phyloP scores from a whole-genome alignment of 2,113 vertebrate species.

The Menidia beryllina region DNA sequence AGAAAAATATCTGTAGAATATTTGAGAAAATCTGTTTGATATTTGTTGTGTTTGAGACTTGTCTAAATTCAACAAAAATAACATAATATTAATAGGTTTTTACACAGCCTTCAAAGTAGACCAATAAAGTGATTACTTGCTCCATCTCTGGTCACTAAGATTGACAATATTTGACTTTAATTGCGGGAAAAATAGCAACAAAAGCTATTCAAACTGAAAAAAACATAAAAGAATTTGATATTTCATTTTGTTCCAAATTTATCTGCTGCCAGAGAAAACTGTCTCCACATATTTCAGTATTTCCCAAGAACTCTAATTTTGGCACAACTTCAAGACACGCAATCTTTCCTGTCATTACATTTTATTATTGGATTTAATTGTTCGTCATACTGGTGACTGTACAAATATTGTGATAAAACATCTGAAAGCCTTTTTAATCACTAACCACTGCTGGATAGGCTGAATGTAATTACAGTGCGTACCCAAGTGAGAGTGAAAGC shows the following conservation, averaged over 20 bases:
- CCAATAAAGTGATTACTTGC: not conserved
- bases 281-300: conserved; percentile 42
- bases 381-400: conserved; percentile 53
- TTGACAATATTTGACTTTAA: conserved; percentile 1
- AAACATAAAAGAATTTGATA: conserved; percentile 8
- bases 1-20: not conserved
- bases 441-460: conserved; percentile 36
- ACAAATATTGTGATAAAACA: conserved; percentile 68
- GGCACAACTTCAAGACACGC: conserved; percentile 33
- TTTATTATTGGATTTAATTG: conserved; percentile 67
- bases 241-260: conserved; percentile 45
- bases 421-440: conserved; percentile 72
- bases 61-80: no score
- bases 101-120: not conserved
- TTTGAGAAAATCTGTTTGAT: not conserved
- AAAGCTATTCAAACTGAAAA: not conserved
- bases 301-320: conserved; percentile 52
- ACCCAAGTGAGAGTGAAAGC: conserved; percentile 34
- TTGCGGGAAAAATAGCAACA: not conserved
- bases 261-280: conserved; percentile 52
- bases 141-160: conserved; percentile 3
- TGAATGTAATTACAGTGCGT: conserved; percentile 44
- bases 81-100: not conserved
- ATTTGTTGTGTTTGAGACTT: not conserved
- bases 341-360: conserved; percentile 64